Evolutionary conservation across 2,888 invertebrate genomes (phyloP), one percentile per base, ranked within the genome.

Genomic region (Caenorhabditis sinica): DNA sequence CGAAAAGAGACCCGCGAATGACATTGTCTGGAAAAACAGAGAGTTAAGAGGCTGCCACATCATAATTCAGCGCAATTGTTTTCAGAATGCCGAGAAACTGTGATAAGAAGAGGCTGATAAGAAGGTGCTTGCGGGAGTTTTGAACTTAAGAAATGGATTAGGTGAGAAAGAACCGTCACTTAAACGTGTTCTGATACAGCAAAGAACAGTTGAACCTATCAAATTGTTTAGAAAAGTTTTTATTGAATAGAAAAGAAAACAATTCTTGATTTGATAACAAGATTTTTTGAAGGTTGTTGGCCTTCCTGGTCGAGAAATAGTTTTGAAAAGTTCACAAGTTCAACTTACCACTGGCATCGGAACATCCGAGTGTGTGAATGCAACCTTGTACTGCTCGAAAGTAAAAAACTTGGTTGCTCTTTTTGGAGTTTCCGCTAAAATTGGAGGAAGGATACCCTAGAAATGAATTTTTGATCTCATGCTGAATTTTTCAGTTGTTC

Each of bases 391-490:
- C 93, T 97, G 96, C 93, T 97, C 97, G 94, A 97, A 97, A 36
- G 96, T 96, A 91, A 96, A 95, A 93, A 97, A 97, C 95, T 97
- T 97, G 17, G 96, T 96, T 20, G 97, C 97, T 92, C 97, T 94
- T 93, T 97, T 97, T 1, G 97, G 97, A 0, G 97, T 97, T 94
- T 97, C 97, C 11, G 96, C 97, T 84, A 97, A 93, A 89, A 97
- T 95, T 9, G 97, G 97, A 6, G 97, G 97, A 87, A 97, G 90
- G 88, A 97, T 96, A 84, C 97, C 97, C 94, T 97, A 97, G 65
- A 84, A 68, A 6, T 40, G 40, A 40, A 11, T 13, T 11, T 40
- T 40, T 40, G 40, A 40, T 11, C 40, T 40, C 13, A 9, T 36
- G 2, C 40, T 13, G 11, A 60, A n/a, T 49, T n/a, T 49, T 49